These are phyloP conservation scores for Takifugu rubripes DNA, from an alignment of 2,797 vertebrate species.

Conservation along the genomic window DNA sequence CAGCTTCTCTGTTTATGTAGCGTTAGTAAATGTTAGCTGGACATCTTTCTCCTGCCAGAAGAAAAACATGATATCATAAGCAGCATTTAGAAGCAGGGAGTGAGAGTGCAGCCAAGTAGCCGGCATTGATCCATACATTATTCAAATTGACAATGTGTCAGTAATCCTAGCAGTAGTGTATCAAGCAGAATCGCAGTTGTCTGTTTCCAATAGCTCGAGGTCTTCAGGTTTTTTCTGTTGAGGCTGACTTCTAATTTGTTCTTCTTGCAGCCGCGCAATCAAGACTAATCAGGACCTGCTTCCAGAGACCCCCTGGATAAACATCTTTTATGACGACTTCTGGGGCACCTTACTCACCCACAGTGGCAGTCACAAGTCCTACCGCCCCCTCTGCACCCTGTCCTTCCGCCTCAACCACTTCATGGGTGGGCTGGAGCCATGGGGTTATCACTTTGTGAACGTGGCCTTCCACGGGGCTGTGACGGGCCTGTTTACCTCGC, in stretches of 20 bases:
- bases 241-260: conserved; percentile 7
- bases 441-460: conserved; percentile 95
- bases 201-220: not conserved
- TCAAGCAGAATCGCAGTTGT: too few species aligned
- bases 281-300: conserved; percentile 99
- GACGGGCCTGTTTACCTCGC: conserved; percentile 87
- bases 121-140: not conserved
- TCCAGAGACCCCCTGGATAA: conserved; percentile 93
- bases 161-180: not conserved
- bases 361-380: conserved; percentile 98
- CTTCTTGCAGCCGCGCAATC: conserved; percentile 90
- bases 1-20: conserved; percentile 30
- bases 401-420: conserved; percentile 95
- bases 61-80: conserved; percentile 21
- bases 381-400: conserved; percentile 94
- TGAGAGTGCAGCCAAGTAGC: conserved; percentile 7
- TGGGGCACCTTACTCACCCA: conserved; percentile 98
- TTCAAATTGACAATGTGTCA: conserved; percentile 5
- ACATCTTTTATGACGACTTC: conserved; percentile 98
- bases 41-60: conserved; percentile 16
- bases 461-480: conserved; percentile 86
- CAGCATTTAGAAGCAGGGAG: conserved; percentile 21
- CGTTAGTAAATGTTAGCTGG: conserved; percentile 36
- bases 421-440: conserved; percentile 89
- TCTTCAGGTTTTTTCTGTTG: not conserved